These are phyloP conservation scores for Salpingus planirostris DNA, from an alignment of 2,888 invertebrate species.

Conservation along the genomic window DNA sequence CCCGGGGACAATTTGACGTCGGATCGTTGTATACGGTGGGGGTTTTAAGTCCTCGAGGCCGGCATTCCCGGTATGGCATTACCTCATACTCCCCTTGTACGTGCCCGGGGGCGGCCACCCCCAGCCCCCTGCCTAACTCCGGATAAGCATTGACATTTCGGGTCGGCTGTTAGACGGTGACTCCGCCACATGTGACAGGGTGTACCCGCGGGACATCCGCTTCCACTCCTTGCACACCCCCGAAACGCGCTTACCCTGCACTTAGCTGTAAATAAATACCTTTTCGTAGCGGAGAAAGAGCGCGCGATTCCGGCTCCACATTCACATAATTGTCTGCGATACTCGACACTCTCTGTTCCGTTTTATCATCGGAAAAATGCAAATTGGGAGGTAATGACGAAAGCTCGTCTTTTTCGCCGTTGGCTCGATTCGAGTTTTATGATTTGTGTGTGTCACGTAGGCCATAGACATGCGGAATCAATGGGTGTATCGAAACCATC, in stretches of 20 bases:
- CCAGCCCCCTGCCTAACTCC: constrained; percentile 3
- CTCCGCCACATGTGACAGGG: constrained; percentile 4
- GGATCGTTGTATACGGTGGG: background rate
- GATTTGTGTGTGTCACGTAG: constrained; percentile 27
- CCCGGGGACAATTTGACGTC: constrained; percentile 6
- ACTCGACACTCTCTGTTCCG: too few species aligned
- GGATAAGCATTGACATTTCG: constrained; percentile 37
- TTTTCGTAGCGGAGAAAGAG: too few species aligned
- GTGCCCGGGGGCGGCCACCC: constrained; percentile 6
- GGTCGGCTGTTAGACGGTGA: constrained; percentile 33
- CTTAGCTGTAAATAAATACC: background rate
- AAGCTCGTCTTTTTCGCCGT: too few species aligned
- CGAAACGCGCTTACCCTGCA: background rate
- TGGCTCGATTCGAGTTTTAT: constrained; percentile 30
- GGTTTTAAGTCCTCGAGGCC: constrained; percentile 6
- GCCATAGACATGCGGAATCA: constrained; percentile 28
- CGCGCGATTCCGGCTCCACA: too few species aligned
- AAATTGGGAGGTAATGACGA: too few species aligned
- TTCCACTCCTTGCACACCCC: background rate
- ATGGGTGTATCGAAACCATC: constrained; percentile 36
- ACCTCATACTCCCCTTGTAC: constrained; percentile 4
- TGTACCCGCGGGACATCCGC: background rate
- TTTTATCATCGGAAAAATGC: too few species aligned
- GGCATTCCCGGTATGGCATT: constrained; percentile 7
- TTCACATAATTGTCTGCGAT: too few species aligned